Evolutionary conservation across 2,888 invertebrate genomes (phyloP), one percentile per base, ranked within the genome.

Genomic region (Amphipoea lucens): DNA sequence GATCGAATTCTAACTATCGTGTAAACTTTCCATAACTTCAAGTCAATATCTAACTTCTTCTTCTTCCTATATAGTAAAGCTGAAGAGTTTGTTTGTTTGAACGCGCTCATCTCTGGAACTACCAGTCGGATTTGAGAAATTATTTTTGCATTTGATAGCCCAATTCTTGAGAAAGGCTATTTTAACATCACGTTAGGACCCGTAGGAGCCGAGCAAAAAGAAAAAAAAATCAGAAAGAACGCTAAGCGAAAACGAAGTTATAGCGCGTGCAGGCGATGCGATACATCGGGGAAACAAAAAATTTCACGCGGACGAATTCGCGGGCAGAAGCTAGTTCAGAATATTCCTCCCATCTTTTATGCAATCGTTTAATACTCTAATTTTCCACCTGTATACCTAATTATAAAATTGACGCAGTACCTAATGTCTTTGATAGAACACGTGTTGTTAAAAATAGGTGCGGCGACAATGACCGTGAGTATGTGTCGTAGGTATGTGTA

Each of bases 371-470:
- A 54, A 29, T 40, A 57, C 40, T n/a, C n/a, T 42, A 60, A 70
- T 67, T 74, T 74, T 71, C 62, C 65, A 51, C 60, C 3, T 60
- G 12, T 63, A 4, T 17, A 29, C 23, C 51, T 83, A 86, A 86
- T 83, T 83, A 83, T 74, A 83, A 87, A 66, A 75, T 69, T 62
- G 60, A 66, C 83, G 78, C 74, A 78, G 62, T 78, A 23, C 48
- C 48, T 63, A 54, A 82, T 83, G 42, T 69, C 65, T 66, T 65
- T 69, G 74, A 69, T 17, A 69, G 29, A 54, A 83, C 84, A 87
- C 87, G 84, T 84, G 84, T 69, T 29, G 68, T 51, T 87, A 78
- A 75, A 87, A 87, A 84, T 86, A 84, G 83, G 5, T 54, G 65
- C 17, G 54, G 23, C 23, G 78, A 87, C 78, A 87, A 66, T 62